Conservation (phyloP, 2,797 vertebrate species). For the Sebastes itinus region DNA sequence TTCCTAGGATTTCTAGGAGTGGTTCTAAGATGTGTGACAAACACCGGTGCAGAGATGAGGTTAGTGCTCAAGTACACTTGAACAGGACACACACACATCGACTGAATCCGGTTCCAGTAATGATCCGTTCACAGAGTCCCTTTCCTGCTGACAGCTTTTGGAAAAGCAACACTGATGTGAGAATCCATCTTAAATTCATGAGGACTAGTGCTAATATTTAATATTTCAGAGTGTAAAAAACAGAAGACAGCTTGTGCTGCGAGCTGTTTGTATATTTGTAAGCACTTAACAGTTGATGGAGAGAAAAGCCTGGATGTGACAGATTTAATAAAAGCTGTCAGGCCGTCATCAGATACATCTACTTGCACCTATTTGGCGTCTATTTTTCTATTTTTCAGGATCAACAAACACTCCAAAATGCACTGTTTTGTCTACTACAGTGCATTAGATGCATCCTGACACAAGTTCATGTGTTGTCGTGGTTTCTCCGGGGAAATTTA, state of each 20-base stretch:
- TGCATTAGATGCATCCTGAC: not conserved
- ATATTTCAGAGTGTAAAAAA: constrained; percentile 53
- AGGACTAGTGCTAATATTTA: constrained; percentile 52
- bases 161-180: constrained; percentile 14
- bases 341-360: constrained; percentile 15
- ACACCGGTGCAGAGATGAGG: not conserved
- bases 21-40: not conserved
- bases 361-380: constrained; percentile 12
- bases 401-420: not conserved
- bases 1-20: not conserved
- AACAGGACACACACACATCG: not conserved
- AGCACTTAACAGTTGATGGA: constrained; percentile 42
- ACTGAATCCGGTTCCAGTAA: constrained; percentile 8
- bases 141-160: constrained; percentile 12
- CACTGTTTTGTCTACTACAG: not conserved
- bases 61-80: not conserved
- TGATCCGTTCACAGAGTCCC: not conserved
- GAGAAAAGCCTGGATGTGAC: constrained; percentile 36
- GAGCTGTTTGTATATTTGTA: constrained; percentile 48
- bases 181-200: constrained; percentile 55
- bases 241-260: constrained; percentile 42
- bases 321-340: constrained; percentile 46
- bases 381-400: constrained; percentile 1
- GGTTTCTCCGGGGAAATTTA: constrained; percentile 34
- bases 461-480: not conserved